Conservation (phyloP, 2,113 vertebrate genomes). For the Irena cyanogastra region DNA sequence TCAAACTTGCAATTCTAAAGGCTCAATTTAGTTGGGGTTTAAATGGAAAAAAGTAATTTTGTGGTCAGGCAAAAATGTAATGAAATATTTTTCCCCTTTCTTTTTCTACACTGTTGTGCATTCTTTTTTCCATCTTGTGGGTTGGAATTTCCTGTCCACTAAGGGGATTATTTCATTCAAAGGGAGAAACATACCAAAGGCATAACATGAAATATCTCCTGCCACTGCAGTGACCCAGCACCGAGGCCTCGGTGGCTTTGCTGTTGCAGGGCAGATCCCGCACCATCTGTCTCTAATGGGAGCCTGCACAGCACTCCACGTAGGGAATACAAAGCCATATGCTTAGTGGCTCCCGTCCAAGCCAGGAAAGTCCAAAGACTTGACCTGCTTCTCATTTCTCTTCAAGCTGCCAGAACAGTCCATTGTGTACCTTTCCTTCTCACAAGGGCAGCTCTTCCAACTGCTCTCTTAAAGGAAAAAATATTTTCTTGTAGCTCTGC, state of each 20-base stretch:
- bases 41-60: neutral
- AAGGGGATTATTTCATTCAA: neutral
- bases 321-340: conserved; percentile 47
- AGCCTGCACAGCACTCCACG: neutral
- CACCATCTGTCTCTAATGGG: conserved; percentile 42
- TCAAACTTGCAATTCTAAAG: neutral
- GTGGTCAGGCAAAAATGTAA: neutral
- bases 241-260: neutral
- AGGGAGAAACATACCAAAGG: neutral
- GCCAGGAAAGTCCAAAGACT: conserved; percentile 6
- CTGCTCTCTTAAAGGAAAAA: neutral
- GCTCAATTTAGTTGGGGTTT: neutral
- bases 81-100: neutral
- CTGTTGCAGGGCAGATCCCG: neutral
- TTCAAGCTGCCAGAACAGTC: neutral
- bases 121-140: neutral
- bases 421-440: neutral
- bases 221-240: neutral
- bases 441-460: neutral
- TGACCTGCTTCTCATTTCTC: conserved; percentile 33
- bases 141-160: neutral
- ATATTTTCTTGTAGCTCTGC: neutral
- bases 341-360: conserved; percentile 13
- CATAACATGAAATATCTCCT: neutral
- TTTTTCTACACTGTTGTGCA: neutral